These are phyloP conservation scores for Catocala sponsa DNA, from an alignment of 2,888 invertebrate genomes.

Conservation along the genomic window DNA sequence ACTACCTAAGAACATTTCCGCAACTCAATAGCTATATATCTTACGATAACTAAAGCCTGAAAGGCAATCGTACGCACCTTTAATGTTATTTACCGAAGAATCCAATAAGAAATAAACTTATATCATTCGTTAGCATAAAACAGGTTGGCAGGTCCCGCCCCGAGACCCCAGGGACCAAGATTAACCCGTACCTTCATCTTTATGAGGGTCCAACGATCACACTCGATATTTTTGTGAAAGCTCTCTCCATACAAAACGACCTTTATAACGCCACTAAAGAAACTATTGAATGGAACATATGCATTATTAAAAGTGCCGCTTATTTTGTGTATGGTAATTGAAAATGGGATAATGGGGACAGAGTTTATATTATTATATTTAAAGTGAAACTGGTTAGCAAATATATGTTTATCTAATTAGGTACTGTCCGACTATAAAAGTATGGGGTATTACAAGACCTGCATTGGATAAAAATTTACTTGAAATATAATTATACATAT, in stretches of 20 bases:
- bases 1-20: no score
- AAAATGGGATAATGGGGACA: neutral
- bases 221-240: conserved; percentile 36
- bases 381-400: no score
- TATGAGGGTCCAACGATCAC: conserved; percentile 44
- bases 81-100: conserved; percentile 34
- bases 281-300: conserved; percentile 33
- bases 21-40: no score
- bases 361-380: no score
- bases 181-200: conserved; percentile 43
- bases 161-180: conserved; percentile 7
- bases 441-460: no score
- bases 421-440: no score
- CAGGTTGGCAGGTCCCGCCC: neutral
- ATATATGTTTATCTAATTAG: no score
- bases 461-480: no score
- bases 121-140: conserved; percentile 26
- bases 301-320: conserved; percentile 17
- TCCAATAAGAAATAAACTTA: conserved; percentile 43
- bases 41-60: no score
- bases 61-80: no score
- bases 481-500: no score
- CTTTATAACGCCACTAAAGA: conserved; percentile 20
- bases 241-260: conserved; percentile 15
- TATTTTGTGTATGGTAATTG: neutral